Percentiles rank a stretch among this genome's conserved stretches.
phyloP scores from a whole-genome alignment of 2,888 invertebrate genomes.

The Latrodectus elegans region DNA sequence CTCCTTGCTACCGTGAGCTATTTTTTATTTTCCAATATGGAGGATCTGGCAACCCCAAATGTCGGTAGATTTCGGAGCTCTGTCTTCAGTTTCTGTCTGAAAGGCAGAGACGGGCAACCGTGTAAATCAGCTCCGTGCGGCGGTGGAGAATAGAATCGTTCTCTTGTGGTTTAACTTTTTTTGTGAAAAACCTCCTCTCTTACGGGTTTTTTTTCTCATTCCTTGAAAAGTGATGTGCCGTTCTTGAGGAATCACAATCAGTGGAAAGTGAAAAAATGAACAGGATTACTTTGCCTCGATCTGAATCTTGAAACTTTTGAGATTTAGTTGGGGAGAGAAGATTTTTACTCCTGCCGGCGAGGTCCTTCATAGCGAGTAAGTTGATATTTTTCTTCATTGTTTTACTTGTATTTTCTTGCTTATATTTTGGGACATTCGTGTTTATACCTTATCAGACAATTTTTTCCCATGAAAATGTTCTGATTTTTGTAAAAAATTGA shows the following conservation, averaged over 20 bases:
- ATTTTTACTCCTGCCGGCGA: not conserved
- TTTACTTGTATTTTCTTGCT: not conserved
- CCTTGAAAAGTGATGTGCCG: not conserved
- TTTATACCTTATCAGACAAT: too few relatives aligned
- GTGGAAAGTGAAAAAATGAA: not conserved
- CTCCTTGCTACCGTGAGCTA: not conserved
- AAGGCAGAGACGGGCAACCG: not conserved
- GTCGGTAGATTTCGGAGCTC: not conserved
- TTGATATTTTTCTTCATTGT: not conserved
- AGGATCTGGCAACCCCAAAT: constrained; percentile 2
- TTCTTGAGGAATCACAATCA: not conserved
- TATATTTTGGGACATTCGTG: too few relatives aligned
- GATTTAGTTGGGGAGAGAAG: not conserved
- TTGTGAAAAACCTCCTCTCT: too few relatives aligned
- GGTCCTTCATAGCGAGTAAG: not conserved
- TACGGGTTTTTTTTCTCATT: not conserved
- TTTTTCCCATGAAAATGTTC: not conserved
- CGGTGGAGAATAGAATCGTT: not conserved
- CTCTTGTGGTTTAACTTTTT: too few relatives aligned
- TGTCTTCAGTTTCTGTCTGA: not conserved
- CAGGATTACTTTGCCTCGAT: not conserved
- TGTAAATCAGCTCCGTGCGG: not conserved
- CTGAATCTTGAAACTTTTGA: not conserved
- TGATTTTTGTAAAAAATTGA: not conserved
- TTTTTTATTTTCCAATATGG: not conserved